A percentile compares a stretch with the other conserved stretches of the same genome.
phyloP scores from a whole-genome alignment of 2,888 invertebrate species.

The Saturnia japonica region DNA sequence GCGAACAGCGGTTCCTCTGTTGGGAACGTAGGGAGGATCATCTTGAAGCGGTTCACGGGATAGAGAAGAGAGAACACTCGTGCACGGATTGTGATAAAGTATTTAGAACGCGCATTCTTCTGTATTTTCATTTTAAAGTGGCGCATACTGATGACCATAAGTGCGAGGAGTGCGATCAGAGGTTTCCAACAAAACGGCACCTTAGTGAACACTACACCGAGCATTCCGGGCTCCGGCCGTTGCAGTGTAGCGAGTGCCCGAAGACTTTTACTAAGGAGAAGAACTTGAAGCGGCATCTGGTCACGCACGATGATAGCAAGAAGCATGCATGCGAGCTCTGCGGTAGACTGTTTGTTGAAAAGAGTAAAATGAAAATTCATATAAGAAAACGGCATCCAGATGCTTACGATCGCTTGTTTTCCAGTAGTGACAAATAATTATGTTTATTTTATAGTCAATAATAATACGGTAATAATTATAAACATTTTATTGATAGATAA shows the following conservation, averaged over 20 bases:
- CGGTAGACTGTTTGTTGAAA: constrained; percentile 49
- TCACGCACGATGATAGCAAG: constrained; percentile 60
- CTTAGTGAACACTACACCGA: constrained; percentile 64
- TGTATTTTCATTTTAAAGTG: constrained; percentile 21
- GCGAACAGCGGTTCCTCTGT: constrained; percentile 48
- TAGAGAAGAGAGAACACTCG: constrained; percentile 35
- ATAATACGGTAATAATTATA: too few species aligned
- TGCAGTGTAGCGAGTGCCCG: constrained; percentile 65
- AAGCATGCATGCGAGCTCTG: constrained; percentile 53
- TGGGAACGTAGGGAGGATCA: constrained; percentile 43
- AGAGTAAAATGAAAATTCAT: constrained; percentile 53
- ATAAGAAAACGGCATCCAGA: constrained; percentile 61
- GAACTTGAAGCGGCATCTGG: constrained; percentile 55
- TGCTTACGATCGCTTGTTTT: neutral
- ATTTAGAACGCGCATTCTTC: constrained; percentile 12
- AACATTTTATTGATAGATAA: too few species aligned
- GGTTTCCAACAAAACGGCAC: constrained; percentile 53
- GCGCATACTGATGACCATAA: constrained; percentile 28
- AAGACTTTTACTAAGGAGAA: constrained; percentile 61
- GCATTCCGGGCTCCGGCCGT: constrained; percentile 69
- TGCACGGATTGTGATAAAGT: constrained; percentile 17
- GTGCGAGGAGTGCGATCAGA: constrained; percentile 48
- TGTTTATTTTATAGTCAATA: neutral
- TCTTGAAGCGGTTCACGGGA: constrained; percentile 44
- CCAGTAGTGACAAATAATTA: neutral